These are phyloP conservation scores for Phanerotoma sp. DNA, from an alignment of 2,888 invertebrate species.

Conservation along the genomic window DNA sequence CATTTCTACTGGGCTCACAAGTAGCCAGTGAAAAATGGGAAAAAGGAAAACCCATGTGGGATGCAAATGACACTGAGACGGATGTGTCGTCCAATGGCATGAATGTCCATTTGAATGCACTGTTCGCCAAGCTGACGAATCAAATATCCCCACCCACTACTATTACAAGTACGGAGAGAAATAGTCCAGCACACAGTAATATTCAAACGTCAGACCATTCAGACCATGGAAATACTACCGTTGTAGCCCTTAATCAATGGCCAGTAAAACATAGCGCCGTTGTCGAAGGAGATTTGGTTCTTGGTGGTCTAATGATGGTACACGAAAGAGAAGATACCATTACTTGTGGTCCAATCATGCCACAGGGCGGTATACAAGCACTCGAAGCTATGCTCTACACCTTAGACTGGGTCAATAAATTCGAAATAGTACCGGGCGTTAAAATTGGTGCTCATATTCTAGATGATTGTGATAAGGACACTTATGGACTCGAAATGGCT, in stretches of 20 bases:
- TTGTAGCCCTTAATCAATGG: conserved; percentile 60
- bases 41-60: not conserved
- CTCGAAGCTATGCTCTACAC: conserved; percentile 88
- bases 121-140: not conserved
- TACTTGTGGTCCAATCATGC: conserved; percentile 87
- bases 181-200: not conserved
- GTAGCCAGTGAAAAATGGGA: not conserved
- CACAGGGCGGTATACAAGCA: conserved; percentile 83
- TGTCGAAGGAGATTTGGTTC: conserved; percentile 79
- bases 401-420: conserved; percentile 70
- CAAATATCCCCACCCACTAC: conserved; percentile 6
- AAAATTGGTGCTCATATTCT: conserved; percentile 81
- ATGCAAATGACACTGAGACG: not conserved
- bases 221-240: conserved; percentile 41
- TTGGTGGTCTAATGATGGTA: conserved; percentile 92
- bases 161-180: too few species aligned
- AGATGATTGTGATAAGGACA: conserved; percentile 91
- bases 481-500: conserved; percentile 89
- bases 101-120: not conserved
- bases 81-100: not conserved
- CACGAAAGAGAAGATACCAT: conserved; percentile 79
- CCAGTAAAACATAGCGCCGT: conserved; percentile 78
- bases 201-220: conserved; percentile 18
- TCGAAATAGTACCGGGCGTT: conserved; percentile 67
- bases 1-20: not conserved